phyloP scores from a whole-genome alignment of 2,888 invertebrate species.

The Amphipyra tragopoginis region DNA sequence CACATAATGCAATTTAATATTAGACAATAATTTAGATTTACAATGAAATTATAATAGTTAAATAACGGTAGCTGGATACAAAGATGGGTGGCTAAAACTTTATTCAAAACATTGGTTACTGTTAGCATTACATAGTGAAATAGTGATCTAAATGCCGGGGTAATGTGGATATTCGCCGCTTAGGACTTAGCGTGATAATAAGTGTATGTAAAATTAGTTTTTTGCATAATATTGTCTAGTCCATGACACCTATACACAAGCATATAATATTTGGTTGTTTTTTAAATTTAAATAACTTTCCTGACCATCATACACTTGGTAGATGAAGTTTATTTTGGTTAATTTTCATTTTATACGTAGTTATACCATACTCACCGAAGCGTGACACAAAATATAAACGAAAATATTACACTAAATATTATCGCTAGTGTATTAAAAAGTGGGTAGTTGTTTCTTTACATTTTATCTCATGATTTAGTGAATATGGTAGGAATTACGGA shows the following conservation, averaged over 20 bases:
- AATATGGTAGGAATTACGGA: no score
- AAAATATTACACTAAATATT: no score
- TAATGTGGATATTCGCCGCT: constrained; percentile 3
- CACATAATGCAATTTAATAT: constrained; percentile 77
- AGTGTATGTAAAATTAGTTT: constrained; percentile 6
- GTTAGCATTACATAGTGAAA: constrained; percentile 15
- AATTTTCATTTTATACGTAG: no score
- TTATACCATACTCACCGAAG: no score
- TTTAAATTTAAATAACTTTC: constrained; percentile 2
- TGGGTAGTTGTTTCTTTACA: no score
- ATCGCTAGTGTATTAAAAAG: no score
- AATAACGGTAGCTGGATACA: constrained; percentile 59
- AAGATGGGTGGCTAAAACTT: constrained; percentile 20
- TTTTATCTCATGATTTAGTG: no score
- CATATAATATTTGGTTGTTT: background rate
- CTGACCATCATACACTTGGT: background rate
- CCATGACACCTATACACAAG: constrained; percentile 6
- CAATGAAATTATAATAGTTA: constrained; percentile 73
- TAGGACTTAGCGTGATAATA: background rate
- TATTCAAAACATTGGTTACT: constrained; percentile 32
- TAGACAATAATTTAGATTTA: constrained; percentile 83
- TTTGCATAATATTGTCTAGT: constrained; percentile 4
- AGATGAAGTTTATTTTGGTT: no score
- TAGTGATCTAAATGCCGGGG: constrained; percentile 7
- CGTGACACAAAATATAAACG: no score